A percentile compares a stretch with the other conserved stretches of the same genome.
Evolutionary conservation across 2,888 invertebrate genomes (phyloP).

Genomic region (Phengaris arion): DNA sequence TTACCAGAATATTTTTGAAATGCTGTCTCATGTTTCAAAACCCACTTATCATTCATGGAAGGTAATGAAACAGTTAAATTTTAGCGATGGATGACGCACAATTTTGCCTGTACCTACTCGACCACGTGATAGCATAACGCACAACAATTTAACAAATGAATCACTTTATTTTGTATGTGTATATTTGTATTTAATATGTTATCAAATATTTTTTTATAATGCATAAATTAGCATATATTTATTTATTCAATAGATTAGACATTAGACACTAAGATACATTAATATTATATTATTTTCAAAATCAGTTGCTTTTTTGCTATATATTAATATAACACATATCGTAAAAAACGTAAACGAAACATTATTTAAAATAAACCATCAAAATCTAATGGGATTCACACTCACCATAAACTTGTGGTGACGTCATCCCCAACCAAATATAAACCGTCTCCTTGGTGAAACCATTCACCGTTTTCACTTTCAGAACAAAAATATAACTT

Average conservation of each 20-base stretch:
- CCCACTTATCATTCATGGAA: constrained; percentile 16
- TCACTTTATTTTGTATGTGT: too few relatives aligned
- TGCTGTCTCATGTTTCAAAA: not conserved
- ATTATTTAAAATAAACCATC: not conserved
- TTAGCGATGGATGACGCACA: constrained; percentile 23
- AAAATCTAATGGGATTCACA: constrained; percentile 36
- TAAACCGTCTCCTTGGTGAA: constrained; percentile 61
- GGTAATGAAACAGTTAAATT: constrained; percentile 21
- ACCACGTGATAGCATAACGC: constrained; percentile 28
- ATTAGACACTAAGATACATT: too few relatives aligned
- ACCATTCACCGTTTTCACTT: constrained; percentile 57
- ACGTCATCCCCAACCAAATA: constrained; percentile 72
- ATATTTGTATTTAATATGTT: too few relatives aligned
- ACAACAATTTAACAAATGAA: constrained; percentile 19
- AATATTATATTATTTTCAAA: too few relatives aligned
- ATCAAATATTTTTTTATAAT: too few relatives aligned
- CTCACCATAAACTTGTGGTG: constrained; percentile 56
- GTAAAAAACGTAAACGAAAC: constrained; percentile 29
- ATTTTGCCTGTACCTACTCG: constrained; percentile 21
- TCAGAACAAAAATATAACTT: constrained; percentile 65
- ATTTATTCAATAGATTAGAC: too few relatives aligned
- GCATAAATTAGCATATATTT: too few relatives aligned
- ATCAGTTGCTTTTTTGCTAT: not conserved
- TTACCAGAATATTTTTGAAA: not conserved
- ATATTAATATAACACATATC: not conserved